A percentile compares a stretch with the other conserved stretches of the same genome.
These are phyloP conservation scores for Pammene aurita DNA, from an alignment of 2,888 invertebrate genomes.

Conservation along the genomic window DNA sequence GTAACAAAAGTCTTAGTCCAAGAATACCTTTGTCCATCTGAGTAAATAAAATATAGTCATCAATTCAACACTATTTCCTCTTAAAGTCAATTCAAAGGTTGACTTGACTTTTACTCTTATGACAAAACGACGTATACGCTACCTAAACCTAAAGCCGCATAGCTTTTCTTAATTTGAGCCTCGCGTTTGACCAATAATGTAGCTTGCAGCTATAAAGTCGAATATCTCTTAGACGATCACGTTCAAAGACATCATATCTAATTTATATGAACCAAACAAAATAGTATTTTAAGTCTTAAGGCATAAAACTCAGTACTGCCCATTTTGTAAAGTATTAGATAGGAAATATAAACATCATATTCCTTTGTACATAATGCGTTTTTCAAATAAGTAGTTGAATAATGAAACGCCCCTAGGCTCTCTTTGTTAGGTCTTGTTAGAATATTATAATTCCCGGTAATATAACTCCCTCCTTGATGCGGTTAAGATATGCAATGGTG, in stretches of 20 bases:
- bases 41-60: slow-evolving; percentile 32
- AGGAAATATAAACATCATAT: background rate
- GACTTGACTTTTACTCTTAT: slow-evolving; percentile 41
- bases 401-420: slow-evolving; percentile 54
- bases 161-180: slow-evolving; percentile 1
- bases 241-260: background rate
- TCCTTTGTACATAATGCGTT: slow-evolving; percentile 4
- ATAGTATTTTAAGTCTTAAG: background rate
- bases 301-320: background rate
- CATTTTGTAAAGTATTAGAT: background rate
- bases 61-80: slow-evolving; percentile 33
- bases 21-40: slow-evolving; percentile 23
- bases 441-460: slow-evolving; percentile 51
- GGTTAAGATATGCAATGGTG: slow-evolving; percentile 31
- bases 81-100: slow-evolving; percentile 52
- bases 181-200: slow-evolving; percentile 4
- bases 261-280: background rate
- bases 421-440: slow-evolving; percentile 58
- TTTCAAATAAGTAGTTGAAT: slow-evolving; percentile 39
- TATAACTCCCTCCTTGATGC: slow-evolving; percentile 42
- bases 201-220: background rate
- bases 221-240: background rate
- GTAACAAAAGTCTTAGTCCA: background rate
- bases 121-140: background rate
- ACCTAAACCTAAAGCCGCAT: background rate